Evolutionary conservation across 2,888 invertebrate genomes (phyloP).

Genomic region (Rhynchonema sp.): DNA sequence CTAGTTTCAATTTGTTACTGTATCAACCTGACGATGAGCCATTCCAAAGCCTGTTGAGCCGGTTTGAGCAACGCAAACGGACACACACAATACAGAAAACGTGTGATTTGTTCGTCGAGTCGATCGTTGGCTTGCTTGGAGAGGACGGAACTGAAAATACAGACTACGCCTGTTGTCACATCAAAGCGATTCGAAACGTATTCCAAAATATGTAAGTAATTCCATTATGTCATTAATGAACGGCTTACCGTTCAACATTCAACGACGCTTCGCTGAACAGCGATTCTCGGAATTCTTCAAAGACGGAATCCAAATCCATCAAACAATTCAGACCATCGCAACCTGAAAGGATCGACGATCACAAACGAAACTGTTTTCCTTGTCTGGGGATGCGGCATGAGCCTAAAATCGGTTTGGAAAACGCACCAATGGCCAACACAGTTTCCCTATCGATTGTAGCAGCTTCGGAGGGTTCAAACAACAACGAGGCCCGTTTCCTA

Average conservation of each 20-base stretch:
- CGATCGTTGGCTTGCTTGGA: not conserved
- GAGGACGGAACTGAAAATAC: too few species aligned
- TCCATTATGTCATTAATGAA: too few species aligned
- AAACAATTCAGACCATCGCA: not conserved
- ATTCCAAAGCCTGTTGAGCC: not conserved
- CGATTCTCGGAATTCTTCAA: not conserved
- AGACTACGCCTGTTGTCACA: too few species aligned
- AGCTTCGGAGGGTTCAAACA: not conserved
- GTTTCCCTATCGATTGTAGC: not conserved
- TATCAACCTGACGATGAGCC: not conserved
- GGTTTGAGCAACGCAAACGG: not conserved
- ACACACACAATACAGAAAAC: not conserved
- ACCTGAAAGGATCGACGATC: not conserved
- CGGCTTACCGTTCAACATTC: not conserved
- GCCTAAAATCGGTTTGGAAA: too few species aligned
- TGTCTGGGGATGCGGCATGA: too few species aligned
- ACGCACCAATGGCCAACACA: not conserved
- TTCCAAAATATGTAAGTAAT: too few species aligned
- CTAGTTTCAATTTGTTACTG: not conserved
- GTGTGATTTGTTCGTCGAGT: not conserved
- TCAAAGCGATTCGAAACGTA: too few species aligned
- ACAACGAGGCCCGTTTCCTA: not conserved
- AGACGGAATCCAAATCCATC: not conserved
- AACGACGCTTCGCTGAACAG: not conserved
- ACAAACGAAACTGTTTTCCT: too few species aligned